Conservation (phyloP, 2,888 invertebrate species). For the Myopa testacea region DNA sequence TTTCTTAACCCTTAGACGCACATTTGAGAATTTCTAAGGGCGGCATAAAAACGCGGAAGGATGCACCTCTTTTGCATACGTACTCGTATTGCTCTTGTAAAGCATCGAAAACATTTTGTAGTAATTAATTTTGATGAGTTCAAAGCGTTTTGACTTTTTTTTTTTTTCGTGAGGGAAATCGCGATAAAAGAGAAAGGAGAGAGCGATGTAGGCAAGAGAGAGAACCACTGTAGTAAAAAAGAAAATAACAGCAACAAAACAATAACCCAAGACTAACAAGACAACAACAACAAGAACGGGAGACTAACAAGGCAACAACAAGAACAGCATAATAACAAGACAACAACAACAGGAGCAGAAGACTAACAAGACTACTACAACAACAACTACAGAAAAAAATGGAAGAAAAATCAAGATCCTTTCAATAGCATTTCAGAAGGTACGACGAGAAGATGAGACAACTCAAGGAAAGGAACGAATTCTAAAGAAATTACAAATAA, state of each 20-base stretch:
- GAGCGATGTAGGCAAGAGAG: neutral
- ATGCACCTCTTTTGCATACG: neutral
- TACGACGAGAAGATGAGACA: too few species aligned
- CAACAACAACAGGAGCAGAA: too few species aligned
- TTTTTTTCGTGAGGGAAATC: neutral
- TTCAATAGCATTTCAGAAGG: too few species aligned
- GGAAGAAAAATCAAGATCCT: too few species aligned
- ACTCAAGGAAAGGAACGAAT: too few species aligned
- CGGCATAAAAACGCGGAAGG: neutral
- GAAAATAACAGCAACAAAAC: neutral
- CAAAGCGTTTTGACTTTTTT: neutral
- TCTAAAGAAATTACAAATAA: too few species aligned
- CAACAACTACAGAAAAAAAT: too few species aligned
- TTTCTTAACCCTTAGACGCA: neutral
- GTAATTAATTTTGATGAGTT: conserved; percentile 14
- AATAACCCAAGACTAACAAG: neutral
- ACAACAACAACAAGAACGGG: neutral
- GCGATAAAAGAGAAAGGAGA: neutral
- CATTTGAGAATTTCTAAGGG: neutral
- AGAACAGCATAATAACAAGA: neutral
- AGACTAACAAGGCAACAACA: neutral
- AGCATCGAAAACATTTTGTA: conserved; percentile 17
- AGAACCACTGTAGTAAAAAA: neutral
- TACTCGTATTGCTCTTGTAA: neutral
- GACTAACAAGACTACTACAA: too few species aligned